phyloP scores from a whole-genome alignment of 2,888 invertebrate genomes.

The Mesorhabditis spiculigera region DNA sequence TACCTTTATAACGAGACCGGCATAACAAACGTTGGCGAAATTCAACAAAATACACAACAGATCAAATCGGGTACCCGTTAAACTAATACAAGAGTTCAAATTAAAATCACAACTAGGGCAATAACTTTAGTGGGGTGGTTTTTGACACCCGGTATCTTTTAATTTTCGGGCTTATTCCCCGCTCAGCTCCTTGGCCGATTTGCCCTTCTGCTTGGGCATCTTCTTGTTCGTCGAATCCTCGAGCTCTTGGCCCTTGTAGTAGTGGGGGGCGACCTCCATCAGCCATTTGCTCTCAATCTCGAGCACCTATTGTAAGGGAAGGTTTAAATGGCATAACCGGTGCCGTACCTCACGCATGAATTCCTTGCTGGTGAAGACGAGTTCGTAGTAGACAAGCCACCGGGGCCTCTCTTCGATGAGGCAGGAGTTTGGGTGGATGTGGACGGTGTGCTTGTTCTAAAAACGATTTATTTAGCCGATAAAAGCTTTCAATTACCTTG shows the following conservation, averaged over 20 bases:
- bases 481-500: not conserved
- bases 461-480: not conserved
- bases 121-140: too few relatives aligned
- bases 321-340: slow-evolving; percentile 9
- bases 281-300: slow-evolving; percentile 98
- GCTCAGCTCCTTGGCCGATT: slow-evolving; percentile 45
- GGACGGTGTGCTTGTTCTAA: slow-evolving; percentile 87
- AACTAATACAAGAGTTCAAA: too few relatives aligned
- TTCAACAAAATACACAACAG: too few relatives aligned
- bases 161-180: slow-evolving; percentile 9
- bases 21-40: too few relatives aligned
- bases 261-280: slow-evolving; percentile 96
- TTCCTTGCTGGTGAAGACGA: slow-evolving; percentile 97
- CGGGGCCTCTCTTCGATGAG: slow-evolving; percentile 91
- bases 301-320: slow-evolving; percentile 68
- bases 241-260: slow-evolving; percentile 81
- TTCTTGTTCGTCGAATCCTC: slow-evolving; percentile 92
- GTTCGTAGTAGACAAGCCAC: slow-evolving; percentile 93
- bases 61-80: too few relatives aligned
- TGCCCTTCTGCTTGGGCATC: slow-evolving; percentile 76
- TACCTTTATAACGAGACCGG: too few relatives aligned
- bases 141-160: too few relatives aligned
- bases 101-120: too few relatives aligned
- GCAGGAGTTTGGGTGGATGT: slow-evolving; percentile 94
- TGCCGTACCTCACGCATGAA: slow-evolving; percentile 86